Evolutionary conservation across 2,888 invertebrate genomes (phyloP).

Genomic region (Coecobrya sp.): DNA sequence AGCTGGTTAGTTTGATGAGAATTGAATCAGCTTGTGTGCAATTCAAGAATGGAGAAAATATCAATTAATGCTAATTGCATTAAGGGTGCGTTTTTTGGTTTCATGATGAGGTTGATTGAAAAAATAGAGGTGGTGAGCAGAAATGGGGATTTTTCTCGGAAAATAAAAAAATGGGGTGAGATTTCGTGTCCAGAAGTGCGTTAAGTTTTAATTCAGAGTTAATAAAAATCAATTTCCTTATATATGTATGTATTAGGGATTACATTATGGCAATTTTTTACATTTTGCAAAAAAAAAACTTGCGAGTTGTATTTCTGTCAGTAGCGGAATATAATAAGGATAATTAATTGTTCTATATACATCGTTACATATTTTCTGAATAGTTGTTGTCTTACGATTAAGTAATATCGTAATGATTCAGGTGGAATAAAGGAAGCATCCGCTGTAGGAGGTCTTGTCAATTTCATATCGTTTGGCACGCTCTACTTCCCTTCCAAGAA

Average conservation of each 20-base stretch:
- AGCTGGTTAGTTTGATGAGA: constrained; percentile 36
- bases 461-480: constrained; percentile 86
- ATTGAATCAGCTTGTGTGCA: constrained; percentile 43
- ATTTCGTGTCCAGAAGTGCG: background rate
- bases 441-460: constrained; percentile 85
- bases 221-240: background rate
- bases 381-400: background rate
- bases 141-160: constrained; percentile 31
- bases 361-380: too few species aligned
- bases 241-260: background rate
- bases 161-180: background rate
- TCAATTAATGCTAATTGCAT: constrained; percentile 67
- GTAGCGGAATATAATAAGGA: too few species aligned
- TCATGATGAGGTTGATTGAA: constrained; percentile 63
- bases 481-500: constrained; percentile 75
- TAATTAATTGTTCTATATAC: too few species aligned
- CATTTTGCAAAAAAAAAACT: background rate
- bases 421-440: constrained; percentile 81
- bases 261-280: too few species aligned
- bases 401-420: background rate
- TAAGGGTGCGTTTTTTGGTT: constrained; percentile 35
- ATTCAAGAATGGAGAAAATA: constrained; percentile 15
- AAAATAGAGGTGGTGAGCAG: constrained; percentile 52
- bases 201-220: background rate
- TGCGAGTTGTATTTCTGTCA: too few species aligned